Conservation (phyloP, 2,113 vertebrate species). For the Sceloporus tristichus region DNA sequence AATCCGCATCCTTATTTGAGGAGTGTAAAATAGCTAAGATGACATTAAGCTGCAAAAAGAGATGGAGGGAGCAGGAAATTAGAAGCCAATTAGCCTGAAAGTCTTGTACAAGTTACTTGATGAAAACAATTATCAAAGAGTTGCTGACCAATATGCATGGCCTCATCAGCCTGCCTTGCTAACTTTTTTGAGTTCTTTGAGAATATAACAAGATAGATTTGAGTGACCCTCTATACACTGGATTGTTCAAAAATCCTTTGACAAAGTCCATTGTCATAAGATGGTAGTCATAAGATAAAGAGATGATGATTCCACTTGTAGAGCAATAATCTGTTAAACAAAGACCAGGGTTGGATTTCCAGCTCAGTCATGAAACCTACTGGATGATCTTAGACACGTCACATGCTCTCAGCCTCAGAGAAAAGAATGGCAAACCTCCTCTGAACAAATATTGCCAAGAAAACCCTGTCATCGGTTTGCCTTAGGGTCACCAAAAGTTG, state of each 20-base stretch:
- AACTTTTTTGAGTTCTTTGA: not conserved
- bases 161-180: not conserved
- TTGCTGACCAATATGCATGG: not conserved
- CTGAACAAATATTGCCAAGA: no score
- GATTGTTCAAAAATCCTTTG: not conserved
- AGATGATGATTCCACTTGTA: no score
- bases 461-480: no score
- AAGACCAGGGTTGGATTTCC: no score
- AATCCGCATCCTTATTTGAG: not conserved
- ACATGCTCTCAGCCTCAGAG: no score
- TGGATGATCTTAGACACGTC: no score
- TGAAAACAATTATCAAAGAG: not conserved
- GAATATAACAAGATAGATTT: not conserved
- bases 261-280: no score
- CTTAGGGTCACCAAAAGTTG: no score
- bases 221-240: not conserved
- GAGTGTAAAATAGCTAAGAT: not conserved
- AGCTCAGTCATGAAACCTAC: no score
- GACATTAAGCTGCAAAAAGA: not conserved
- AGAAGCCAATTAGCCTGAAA: not conserved
- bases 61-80: not conserved
- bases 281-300: not conserved
- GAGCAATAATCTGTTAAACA: no score
- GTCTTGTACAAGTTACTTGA: not conserved
- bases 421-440: no score